Conservation (phyloP, 2,888 invertebrate genomes). For the Halictus quadricinctus region DNA sequence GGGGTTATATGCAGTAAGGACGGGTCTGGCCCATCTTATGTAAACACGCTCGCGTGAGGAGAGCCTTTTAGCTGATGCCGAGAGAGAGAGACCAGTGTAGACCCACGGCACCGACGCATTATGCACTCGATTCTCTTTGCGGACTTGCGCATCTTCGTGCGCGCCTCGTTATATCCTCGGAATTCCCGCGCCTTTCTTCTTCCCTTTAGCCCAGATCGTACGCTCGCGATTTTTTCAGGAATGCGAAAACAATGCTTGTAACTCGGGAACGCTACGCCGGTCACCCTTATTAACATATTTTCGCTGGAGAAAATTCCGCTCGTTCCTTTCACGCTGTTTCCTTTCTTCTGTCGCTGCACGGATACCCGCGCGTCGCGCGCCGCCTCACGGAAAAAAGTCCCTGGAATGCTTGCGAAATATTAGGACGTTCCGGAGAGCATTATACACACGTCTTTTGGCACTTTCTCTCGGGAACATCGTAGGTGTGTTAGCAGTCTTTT, state of each 20-base stretch:
- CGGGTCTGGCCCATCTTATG: constrained; percentile 70
- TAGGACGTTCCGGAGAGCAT: neutral
- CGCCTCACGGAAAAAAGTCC: neutral
- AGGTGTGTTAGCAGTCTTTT: neutral
- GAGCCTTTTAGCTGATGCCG: constrained; percentile 67
- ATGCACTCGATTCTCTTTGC: constrained; percentile 65
- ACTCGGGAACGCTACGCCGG: constrained; percentile 3
- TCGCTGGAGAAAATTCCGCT: constrained; percentile 30
- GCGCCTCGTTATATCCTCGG: constrained; percentile 42
- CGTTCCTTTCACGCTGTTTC: neutral
- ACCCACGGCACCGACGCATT: constrained; percentile 70
- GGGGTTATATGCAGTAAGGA: constrained; percentile 57
- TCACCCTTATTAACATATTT: constrained; percentile 39
- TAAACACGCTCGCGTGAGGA: constrained; percentile 76
- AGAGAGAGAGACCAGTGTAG: constrained; percentile 44
- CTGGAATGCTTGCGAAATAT: neutral
- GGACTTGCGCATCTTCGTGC: constrained; percentile 44
- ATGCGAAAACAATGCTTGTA: constrained; percentile 45
- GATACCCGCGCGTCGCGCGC: neutral
- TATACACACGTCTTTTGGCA: neutral
- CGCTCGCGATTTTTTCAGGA: constrained; percentile 49
- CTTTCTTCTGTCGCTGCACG: neutral
- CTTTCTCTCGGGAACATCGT: neutral
- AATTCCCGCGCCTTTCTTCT: constrained; percentile 27
- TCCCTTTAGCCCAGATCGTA: constrained; percentile 24